These are phyloP conservation scores for Drosophila pseudoananassae DNA, from an alignment of 1,140 invertebrate genomes.

Conservation along the genomic window DNA sequence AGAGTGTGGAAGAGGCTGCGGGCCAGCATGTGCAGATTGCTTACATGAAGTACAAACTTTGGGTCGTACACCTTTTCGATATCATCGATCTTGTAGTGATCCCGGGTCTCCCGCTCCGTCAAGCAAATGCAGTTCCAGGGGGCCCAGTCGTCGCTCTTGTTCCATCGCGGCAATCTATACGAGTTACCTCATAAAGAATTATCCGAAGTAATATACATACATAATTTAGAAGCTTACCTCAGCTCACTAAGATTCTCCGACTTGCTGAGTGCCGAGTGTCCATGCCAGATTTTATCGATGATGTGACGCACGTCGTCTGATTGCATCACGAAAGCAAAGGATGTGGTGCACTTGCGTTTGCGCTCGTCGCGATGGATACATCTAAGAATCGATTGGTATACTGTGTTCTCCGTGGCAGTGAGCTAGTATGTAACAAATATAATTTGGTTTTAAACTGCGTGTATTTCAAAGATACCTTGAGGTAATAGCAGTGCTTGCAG, in stretches of 20 bases:
- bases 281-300: slow-evolving; percentile 87
- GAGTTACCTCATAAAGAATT: background rate
- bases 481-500: slow-evolving; percentile 78
- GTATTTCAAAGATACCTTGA: slow-evolving; percentile 54
- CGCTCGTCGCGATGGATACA: slow-evolving; percentile 86
- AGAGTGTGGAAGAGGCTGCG: slow-evolving; percentile 76
- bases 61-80: slow-evolving; percentile 85
- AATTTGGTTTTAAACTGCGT: background rate
- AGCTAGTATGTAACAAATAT: slow-evolving; percentile 37
- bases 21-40: slow-evolving; percentile 75
- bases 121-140: slow-evolving; percentile 89
- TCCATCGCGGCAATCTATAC: slow-evolving; percentile 85
- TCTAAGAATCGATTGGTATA: slow-evolving; percentile 85
- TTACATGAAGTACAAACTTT: slow-evolving; percentile 79
- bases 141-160: slow-evolving; percentile 86
- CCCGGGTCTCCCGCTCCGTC: slow-evolving; percentile 86
- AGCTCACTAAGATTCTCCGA: slow-evolving; percentile 85
- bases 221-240: slow-evolving; percentile 52
- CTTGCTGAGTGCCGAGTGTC: slow-evolving; percentile 87
- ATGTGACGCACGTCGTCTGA: slow-evolving; percentile 86
- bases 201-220: background rate
- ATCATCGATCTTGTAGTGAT: slow-evolving; percentile 84
- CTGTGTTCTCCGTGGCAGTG: slow-evolving; percentile 68
- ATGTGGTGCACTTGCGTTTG: slow-evolving; percentile 84
- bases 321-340: slow-evolving; percentile 86